Evolutionary conservation across 2,888 invertebrate genomes (phyloP).

Genomic region (Leptothorax acervorum): DNA sequence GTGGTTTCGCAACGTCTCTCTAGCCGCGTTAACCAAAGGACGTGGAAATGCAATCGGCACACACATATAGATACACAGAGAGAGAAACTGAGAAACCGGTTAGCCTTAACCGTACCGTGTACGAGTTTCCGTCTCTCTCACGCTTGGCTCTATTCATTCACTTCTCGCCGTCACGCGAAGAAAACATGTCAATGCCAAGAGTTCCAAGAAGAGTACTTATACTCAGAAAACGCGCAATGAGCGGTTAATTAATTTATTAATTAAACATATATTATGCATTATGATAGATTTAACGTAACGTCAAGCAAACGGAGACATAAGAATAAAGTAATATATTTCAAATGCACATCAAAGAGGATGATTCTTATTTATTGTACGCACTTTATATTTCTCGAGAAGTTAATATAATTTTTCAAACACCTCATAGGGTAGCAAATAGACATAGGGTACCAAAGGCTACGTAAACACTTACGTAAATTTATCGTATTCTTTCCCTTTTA

Average conservation of each 20-base stretch:
- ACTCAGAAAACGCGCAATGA: not conserved
- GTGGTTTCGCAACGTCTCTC: slow-evolving; percentile 61
- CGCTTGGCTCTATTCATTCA: slow-evolving; percentile 48
- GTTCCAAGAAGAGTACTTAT: slow-evolving; percentile 35
- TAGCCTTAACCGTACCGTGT: slow-evolving; percentile 75
- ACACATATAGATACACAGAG: not conserved
- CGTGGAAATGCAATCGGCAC: slow-evolving; percentile 69
- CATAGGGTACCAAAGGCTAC: too few relatives aligned
- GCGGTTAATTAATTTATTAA: not conserved
- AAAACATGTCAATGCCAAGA: slow-evolving; percentile 76
- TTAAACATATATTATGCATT: not conserved
- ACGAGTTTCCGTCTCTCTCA: slow-evolving; percentile 69
- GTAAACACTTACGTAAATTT: not conserved
- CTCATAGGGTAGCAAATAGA: not conserved
- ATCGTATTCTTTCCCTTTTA: not conserved
- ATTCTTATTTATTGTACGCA: not conserved
- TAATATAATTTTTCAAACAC: not conserved
- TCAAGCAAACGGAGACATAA: not conserved
- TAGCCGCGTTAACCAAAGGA: slow-evolving; percentile 63
- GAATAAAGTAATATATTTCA: not conserved
- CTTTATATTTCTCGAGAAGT: not conserved
- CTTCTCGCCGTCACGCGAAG: slow-evolving; percentile 57
- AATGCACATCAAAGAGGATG: not conserved
- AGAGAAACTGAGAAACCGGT: slow-evolving; percentile 65
- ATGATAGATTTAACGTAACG: not conserved